These are phyloP conservation scores for Meteorus colon DNA, from an alignment of 2,888 invertebrate genomes.

Conservation along the genomic window DNA sequence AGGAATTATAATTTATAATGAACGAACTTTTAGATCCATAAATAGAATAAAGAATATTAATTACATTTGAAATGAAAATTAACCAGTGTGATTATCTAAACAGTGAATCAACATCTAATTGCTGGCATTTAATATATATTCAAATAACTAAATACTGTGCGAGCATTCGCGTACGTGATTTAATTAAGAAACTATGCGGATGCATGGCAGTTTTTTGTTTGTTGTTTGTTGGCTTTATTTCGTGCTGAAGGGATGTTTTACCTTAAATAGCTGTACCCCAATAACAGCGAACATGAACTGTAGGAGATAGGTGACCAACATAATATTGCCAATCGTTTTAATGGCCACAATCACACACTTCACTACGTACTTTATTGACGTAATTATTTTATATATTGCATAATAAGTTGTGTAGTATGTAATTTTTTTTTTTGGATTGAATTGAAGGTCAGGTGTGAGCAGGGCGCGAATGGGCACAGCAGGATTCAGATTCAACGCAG, in stretches of 20 bases:
- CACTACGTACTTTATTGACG: slow-evolving; percentile 92
- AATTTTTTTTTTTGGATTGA: slow-evolving; percentile 43
- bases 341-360: slow-evolving; percentile 99
- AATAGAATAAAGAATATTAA: background rate
- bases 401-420: slow-evolving; percentile 55
- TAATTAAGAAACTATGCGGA: slow-evolving; percentile 23
- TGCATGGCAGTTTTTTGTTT: slow-evolving; percentile 47
- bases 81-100: background rate
- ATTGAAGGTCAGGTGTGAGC: slow-evolving; percentile 45
- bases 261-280: slow-evolving; percentile 99
- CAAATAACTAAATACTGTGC: slow-evolving; percentile 1
- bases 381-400: slow-evolving; percentile 54
- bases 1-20: slow-evolving; percentile 16
- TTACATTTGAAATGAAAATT: slow-evolving; percentile 11
- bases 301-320: slow-evolving; percentile 99
- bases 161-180: background rate
- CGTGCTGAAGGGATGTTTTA: slow-evolving; percentile 74
- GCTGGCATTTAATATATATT: slow-evolving; percentile 16
- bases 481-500: slow-evolving; percentile 66
- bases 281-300: slow-evolving; percentile 99
- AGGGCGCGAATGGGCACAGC: slow-evolving; percentile 61
- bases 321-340: slow-evolving; percentile 99
- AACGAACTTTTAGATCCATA: background rate
- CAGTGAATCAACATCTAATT: slow-evolving; percentile 30
- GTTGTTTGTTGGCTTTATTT: slow-evolving; percentile 54